These are phyloP conservation scores for Masticophis lateralis DNA, from an alignment of 2,797 vertebrate genomes.

Conservation along the genomic window DNA sequence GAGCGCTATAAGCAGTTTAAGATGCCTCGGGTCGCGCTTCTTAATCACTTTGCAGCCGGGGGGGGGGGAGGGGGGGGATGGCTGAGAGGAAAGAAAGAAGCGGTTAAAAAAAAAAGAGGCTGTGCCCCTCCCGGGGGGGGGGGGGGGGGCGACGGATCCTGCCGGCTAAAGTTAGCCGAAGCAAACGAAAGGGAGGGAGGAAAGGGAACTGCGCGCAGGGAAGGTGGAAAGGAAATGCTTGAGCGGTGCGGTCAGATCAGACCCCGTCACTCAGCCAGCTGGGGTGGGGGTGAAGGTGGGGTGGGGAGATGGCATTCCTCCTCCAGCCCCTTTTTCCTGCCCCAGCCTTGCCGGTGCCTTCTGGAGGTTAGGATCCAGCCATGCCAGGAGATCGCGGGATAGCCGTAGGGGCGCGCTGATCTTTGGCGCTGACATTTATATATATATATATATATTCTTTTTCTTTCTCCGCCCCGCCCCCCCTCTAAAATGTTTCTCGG, in stretches of 20 bases:
- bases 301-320: not conserved
- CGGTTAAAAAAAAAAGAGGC: not conserved
- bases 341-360: not conserved
- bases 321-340: not conserved
- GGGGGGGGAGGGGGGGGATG: slow-evolving; percentile 13
- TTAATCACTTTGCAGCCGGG: slow-evolving; percentile 62
- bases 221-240: slow-evolving; percentile 67
- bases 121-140: not conserved
- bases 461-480: accelerated
- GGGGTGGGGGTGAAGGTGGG: not conserved
- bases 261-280: slow-evolving; percentile 3
- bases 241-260: slow-evolving; percentile 27
- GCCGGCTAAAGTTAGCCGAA: slow-evolving; percentile 55
- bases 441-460: too few species aligned
- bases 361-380: not conserved
- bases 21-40: slow-evolving; percentile 61
- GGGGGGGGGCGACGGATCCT: not conserved
- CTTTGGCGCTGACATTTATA: too few species aligned
- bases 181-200: not conserved
- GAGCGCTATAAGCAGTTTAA: slow-evolving; percentile 62
- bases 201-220: slow-evolving; percentile 1
- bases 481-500: not conserved
- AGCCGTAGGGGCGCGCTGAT: not conserved
- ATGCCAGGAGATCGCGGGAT: not conserved
- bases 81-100: not conserved